Evolutionary conservation across 1,140 invertebrate genomes (phyloP), one percentile per base, ranked within the genome.

Genomic region (Drosophila gunungcola): DNA sequence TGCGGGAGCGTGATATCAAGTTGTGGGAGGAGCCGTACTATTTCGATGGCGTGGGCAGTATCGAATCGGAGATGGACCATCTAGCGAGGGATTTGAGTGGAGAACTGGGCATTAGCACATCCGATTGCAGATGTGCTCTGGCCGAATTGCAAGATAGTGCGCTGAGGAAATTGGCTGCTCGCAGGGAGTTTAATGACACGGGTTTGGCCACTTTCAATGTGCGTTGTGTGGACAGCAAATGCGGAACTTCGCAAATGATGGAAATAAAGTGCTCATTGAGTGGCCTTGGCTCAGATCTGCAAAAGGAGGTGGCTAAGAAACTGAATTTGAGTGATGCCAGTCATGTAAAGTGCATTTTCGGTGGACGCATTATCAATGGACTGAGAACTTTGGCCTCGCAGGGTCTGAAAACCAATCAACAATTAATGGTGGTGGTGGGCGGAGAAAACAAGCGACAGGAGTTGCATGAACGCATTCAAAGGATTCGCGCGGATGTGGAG

Each of bases 11-110:
- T 0, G 42, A 63, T 76, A 93, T 96, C 7, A 96, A 96, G 88
- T 89, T 97, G 61, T 97, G 96, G 96, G 92, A 95, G 56, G 85
- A 94, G 32, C 96, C 96, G 0, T 97, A 95, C 89, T 94, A 94
- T 60, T 77, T 78, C 13, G 92, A 94, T 67, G 92, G 92, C 42
- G 86, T 89, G 36, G 92, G 93, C 13, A 55, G 78, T 34, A 90
- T 80, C n/a, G 91, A 93, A 21, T 56, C 78, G 3, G 93, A 93
- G 64, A 77, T 93, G 80, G 91, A 94, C 88, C 93, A 93, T 12
- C 80, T 96, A 34, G 93, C 95, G 10, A 72, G 86, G 21, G 93
- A 94, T 49, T 95, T 95, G 78, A 91, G 94, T 27, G 73, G 78
- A 27, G 90, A 93, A n/a, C 80, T 96, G 9, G 93, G 94, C 1